Conservation (phyloP, 2,113 vertebrate species). For the Gallinago media region DNA sequence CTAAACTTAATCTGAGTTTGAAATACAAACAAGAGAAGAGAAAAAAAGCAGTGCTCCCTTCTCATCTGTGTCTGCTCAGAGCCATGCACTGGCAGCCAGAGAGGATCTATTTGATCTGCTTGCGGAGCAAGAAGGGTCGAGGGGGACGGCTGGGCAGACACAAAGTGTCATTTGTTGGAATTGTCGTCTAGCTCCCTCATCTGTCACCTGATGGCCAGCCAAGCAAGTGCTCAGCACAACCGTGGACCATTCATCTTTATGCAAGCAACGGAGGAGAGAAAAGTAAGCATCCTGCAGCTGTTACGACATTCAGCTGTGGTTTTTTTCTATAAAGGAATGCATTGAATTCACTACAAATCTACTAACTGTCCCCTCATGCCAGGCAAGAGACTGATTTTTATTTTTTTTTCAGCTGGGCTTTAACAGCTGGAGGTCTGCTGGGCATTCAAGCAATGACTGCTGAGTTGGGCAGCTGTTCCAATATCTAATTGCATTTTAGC, state of each 20-base stretch:
- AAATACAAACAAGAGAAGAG: constrained; percentile 12
- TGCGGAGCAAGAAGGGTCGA: constrained; percentile 1
- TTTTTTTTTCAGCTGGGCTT: not conserved
- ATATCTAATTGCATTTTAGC: constrained; percentile 1
- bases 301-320: not conserved
- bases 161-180: constrained; percentile 22
- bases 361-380: not conserved
- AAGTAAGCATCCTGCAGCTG: constrained; percentile 59
- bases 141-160: not conserved
- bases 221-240: not conserved
- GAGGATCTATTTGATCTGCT: constrained; percentile 29
- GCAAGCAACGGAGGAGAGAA: not conserved
- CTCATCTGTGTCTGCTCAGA: not conserved
- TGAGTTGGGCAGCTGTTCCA: constrained; percentile 24
- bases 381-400: not conserved
- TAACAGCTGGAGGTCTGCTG: constrained; percentile 38
- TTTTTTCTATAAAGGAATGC: constrained; percentile 35
- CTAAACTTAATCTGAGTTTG: not conserved
- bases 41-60: not conserved
- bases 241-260: constrained; percentile 17
- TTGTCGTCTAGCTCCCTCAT: constrained; percentile 32
- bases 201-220: constrained; percentile 65
- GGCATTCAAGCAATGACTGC: constrained; percentile 16
- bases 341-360: constrained; percentile 10
- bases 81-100: constrained; percentile 32